These are phyloP conservation scores for Eupithecia insigniata DNA, from an alignment of 2,888 invertebrate genomes.

Conservation along the genomic window DNA sequence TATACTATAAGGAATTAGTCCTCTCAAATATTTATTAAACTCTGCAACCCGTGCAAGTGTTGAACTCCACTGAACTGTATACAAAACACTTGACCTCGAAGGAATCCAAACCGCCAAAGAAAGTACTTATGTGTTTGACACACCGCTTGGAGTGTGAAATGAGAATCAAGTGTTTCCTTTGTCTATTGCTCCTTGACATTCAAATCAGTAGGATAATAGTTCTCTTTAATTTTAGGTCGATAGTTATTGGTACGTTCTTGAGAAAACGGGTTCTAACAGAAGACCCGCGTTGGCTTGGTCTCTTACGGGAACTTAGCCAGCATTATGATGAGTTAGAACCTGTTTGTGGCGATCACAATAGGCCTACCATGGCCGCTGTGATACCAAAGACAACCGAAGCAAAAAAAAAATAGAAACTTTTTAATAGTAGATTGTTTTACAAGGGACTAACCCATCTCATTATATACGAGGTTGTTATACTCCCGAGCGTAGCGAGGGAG, in stretches of 20 bases:
- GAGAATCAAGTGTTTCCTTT: conserved; percentile 9
- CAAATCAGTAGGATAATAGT: neutral
- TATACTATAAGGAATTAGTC: neutral
- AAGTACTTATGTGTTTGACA: conserved; percentile 29
- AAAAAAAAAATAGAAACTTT: too few relatives aligned
- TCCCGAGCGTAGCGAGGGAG: too few relatives aligned
- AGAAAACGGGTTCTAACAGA: too few relatives aligned
- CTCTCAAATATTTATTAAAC: neutral
- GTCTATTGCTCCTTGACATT: conserved; percentile 9
- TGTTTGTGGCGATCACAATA: too few relatives aligned
- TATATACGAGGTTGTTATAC: too few relatives aligned
- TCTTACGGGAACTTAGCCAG: too few relatives aligned
- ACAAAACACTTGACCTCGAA: neutral
- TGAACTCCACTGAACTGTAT: neutral
- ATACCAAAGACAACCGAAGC: too few relatives aligned
- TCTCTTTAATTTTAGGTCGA: neutral
- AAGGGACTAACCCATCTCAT: too few relatives aligned
- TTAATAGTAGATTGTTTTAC: too few relatives aligned
- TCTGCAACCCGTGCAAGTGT: neutral
- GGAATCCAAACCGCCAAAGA: conserved; percentile 26
- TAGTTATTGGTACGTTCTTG: neutral
- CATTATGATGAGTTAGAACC: too few relatives aligned
- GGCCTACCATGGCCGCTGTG: too few relatives aligned
- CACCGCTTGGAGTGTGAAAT: neutral
- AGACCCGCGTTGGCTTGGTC: too few relatives aligned